phyloP scores from a whole-genome alignment of 2,888 invertebrate genomes.

The Cabera pusaria region DNA sequence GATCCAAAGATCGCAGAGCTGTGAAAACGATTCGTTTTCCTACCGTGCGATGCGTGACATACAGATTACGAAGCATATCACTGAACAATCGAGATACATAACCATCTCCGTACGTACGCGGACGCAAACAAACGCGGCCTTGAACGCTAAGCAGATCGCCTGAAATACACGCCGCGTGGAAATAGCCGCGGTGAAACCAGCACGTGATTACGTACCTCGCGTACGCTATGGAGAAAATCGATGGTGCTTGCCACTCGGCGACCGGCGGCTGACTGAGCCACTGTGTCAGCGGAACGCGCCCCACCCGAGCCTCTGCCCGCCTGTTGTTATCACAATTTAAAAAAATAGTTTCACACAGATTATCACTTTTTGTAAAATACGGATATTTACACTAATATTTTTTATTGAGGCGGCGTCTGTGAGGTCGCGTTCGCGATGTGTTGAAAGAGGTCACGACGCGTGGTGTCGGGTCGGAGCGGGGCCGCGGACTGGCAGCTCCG shows the following conservation, averaged over 20 bases:
- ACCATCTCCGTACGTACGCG: slow-evolving; percentile 53
- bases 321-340: slow-evolving; percentile 66
- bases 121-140: slow-evolving; percentile 78
- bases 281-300: slow-evolving; percentile 81
- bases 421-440: slow-evolving; percentile 56
- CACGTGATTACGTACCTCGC: slow-evolving; percentile 81
- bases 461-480: slow-evolving; percentile 68
- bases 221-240: slow-evolving; percentile 76
- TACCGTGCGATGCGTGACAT: slow-evolving; percentile 49
- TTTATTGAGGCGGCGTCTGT: slow-evolving; percentile 55
- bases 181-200: slow-evolving; percentile 76
- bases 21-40: slow-evolving; percentile 69
- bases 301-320: slow-evolving; percentile 73
- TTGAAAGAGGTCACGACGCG: slow-evolving; percentile 60
- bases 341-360: slow-evolving; percentile 63
- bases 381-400: slow-evolving; percentile 28
- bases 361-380: slow-evolving; percentile 48
- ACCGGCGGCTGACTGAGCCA: slow-evolving; percentile 83
- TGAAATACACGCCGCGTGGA: slow-evolving; percentile 76
- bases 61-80: slow-evolving; percentile 42
- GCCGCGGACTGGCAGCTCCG: slow-evolving; percentile 48
- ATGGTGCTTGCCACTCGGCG: slow-evolving; percentile 81
- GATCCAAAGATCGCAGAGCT: slow-evolving; percentile 53
- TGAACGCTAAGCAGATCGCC: slow-evolving; percentile 77
- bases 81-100: slow-evolving; percentile 57